A percentile compares a stretch with the other conserved stretches of the same genome.
Evolutionary conservation across 2,113 vertebrate species (phyloP).

Genomic region (Paradoxurus hermaphroditus): DNA sequence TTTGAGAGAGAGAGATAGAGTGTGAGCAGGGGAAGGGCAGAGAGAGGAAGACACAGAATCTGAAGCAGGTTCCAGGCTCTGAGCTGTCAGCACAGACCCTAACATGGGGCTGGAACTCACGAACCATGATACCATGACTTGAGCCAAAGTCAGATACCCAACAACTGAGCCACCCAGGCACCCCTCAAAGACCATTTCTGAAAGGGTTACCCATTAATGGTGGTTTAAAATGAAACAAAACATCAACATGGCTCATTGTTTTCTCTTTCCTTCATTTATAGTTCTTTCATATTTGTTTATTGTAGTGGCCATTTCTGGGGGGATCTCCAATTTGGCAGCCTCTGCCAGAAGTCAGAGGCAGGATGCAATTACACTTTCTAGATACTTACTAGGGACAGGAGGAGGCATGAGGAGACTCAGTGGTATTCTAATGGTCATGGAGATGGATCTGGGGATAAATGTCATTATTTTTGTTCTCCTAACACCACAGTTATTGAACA

Average conservation of each 20-base stretch:
- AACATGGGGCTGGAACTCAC: too few relatives aligned
- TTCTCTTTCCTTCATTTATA: neutral
- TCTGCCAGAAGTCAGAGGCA: neutral
- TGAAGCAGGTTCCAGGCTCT: too few relatives aligned
- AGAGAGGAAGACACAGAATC: too few relatives aligned
- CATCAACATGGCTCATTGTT: neutral
- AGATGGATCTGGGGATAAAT: neutral
- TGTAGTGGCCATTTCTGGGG: neutral
- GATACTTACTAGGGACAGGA: neutral
- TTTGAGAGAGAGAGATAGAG: too few relatives aligned
- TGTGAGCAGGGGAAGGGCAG: too few relatives aligned
- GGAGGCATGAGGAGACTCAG: neutral
- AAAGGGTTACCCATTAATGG: neutral
- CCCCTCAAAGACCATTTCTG: constrained; percentile 25
- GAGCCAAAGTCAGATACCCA: too few relatives aligned
- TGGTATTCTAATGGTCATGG: neutral
- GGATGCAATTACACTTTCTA: neutral
- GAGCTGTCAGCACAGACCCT: too few relatives aligned
- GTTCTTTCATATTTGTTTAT: neutral
- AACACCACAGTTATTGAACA: neutral
- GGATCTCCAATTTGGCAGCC: neutral
- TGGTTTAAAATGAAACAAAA: constrained; percentile 15
- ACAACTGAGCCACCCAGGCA: too few relatives aligned
- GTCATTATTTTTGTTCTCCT: neutral
- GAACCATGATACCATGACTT: too few relatives aligned